Percentiles rank a stretch among this genome's conserved stretches.
These are phyloP conservation scores for Allygus modestus DNA, from an alignment of 2,888 invertebrate species.

Conservation along the genomic window DNA sequence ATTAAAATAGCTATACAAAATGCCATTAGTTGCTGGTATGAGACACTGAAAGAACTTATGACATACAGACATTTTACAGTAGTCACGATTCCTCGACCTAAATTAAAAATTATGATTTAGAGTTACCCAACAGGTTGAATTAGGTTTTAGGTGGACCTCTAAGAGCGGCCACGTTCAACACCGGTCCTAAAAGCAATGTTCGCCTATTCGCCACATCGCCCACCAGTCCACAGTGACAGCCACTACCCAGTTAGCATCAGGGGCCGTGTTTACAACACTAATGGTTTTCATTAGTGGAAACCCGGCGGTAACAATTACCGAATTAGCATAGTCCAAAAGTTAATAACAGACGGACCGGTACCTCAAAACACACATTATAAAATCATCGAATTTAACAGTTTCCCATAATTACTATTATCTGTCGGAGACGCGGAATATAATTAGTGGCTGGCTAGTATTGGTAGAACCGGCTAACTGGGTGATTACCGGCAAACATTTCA, in stretches of 20 bases:
- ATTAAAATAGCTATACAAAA: no score
- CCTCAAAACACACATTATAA: conserved; percentile 55
- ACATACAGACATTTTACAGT: no score
- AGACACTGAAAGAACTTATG: no score
- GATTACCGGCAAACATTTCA: conserved; percentile 29
- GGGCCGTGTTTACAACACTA: conserved; percentile 34
- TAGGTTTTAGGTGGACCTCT: no score
- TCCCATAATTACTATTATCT: conserved; percentile 52
- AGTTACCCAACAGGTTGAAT: no score
- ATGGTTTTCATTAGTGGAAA: conserved; percentile 37
- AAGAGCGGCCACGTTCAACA: no score
- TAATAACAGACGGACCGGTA: conserved; percentile 40
- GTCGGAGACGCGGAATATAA: background rate
- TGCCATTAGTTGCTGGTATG: no score
- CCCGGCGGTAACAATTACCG: conserved; percentile 48
- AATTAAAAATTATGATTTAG: no score
- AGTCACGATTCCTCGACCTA: no score
- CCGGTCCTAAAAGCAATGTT: background rate
- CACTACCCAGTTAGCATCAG: background rate
- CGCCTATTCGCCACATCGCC: background rate
- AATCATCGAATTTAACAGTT: conserved; percentile 55
- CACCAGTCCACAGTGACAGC: background rate
- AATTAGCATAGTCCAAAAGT: conserved; percentile 54
- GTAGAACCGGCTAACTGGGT: conserved; percentile 20
- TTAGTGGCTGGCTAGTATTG: background rate